Conservation (phyloP, 2,888 invertebrate species). For the Allophyes oxyacanthae region DNA sequence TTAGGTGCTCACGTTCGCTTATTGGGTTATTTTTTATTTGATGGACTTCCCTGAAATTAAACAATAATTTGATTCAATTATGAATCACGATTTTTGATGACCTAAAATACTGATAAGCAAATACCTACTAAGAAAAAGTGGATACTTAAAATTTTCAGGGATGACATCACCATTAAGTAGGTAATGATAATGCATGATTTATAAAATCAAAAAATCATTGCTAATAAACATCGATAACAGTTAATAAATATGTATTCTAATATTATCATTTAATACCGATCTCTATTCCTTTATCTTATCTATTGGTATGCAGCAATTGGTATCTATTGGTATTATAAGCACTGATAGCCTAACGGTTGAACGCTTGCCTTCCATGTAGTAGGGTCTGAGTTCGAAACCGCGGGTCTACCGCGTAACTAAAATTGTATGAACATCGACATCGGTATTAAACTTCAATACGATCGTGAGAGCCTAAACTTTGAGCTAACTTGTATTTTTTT, state of each 20-base stretch:
- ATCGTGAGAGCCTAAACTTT: too few relatives aligned
- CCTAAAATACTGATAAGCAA: slow-evolving; percentile 3
- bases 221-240: slow-evolving; percentile 64
- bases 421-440: too few relatives aligned
- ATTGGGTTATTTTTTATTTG: slow-evolving; percentile 85
- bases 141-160: slow-evolving; percentile 24
- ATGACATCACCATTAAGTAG: slow-evolving; percentile 12
- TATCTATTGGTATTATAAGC: too few relatives aligned
- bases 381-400: too few relatives aligned
- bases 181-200: slow-evolving; percentile 46
- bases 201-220: slow-evolving; percentile 71
- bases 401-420: too few relatives aligned
- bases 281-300: slow-evolving; percentile 68
- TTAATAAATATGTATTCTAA: slow-evolving; percentile 61
- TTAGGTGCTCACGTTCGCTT: slow-evolving; percentile 81
- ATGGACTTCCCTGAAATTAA: slow-evolving; percentile 87
- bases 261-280: slow-evolving; percentile 69
- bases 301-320: slow-evolving; percentile 60
- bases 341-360: too few relatives aligned
- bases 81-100: slow-evolving; percentile 14
- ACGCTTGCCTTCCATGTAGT: too few relatives aligned
- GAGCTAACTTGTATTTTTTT: too few relatives aligned
- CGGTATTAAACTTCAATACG: too few relatives aligned
- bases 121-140: slow-evolving; percentile 1
- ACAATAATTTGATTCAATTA: slow-evolving; percentile 19